Base-by-base conservation (phyloP, 2,113 vertebrate genomes). In the Pithys albifrons region DNA sequence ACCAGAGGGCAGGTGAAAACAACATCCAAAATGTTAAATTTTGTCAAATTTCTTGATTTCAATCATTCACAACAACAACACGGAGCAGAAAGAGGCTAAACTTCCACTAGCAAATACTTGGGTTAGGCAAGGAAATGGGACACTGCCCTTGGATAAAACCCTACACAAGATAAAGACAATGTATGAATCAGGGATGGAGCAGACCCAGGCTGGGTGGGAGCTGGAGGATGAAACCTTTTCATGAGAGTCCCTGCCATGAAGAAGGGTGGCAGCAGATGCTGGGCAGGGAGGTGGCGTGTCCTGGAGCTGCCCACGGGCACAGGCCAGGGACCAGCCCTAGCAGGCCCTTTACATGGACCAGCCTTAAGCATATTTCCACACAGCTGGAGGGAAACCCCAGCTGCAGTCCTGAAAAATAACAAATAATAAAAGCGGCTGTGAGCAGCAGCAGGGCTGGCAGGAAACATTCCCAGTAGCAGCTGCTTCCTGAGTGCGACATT, bases 391-490 rank as follows among this genome's bases (percentile, higher is more conserved):
- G 95, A 97, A 97, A 97, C 95, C 92, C 97, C 98, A 98, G 98
- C 98, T 98, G 98, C 97, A 97, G 95, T 93, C 92, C 89, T 91
- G 93, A 98, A 95, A 92, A 74, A 96, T 90, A 96, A 96, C 95
- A 96, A 96, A 97, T 96, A 96, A 97, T 97, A 95, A 97, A 88
- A 96, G 96, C 35, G 72, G 92, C 95, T 41, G 93, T 88, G 79
- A 78, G 97, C 97, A 95, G 90, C 95, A 92, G 96, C 87, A 55
- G 78, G 46, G 87, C 89, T 96, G 79, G 97, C 98, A 98, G 98
- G 98, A 98, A 98, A 91, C 96, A 97, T 98, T 98, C 98, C 98
- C 98, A 97, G 95, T 97, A 98, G 97, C 98, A 98, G 97, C 98
- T 98, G 98, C 97, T 98, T 98, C 98, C 98, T 98, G 98, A 97